phyloP scores from a whole-genome alignment of 2,113 vertebrate species.

The Amphiprion ocellaris region DNA sequence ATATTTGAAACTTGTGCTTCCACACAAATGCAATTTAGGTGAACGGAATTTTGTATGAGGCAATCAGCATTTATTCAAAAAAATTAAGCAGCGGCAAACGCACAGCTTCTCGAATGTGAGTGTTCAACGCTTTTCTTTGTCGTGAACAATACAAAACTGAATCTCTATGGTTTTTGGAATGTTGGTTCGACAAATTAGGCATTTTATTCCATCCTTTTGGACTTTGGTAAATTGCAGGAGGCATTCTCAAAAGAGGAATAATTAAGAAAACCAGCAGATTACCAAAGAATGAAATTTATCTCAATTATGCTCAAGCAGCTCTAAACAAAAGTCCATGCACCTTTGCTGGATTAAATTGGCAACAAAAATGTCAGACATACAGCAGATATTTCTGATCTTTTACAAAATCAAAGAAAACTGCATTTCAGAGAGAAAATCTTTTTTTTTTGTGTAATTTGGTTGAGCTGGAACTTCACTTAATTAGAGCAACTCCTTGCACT shows the following conservation, averaged over 20 bases:
- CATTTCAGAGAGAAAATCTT: not conserved
- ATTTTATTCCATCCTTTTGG: not conserved
- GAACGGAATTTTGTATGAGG: not conserved
- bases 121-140: not conserved
- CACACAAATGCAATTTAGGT: not conserved
- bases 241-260: not conserved
- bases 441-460: not conserved
- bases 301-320: not conserved
- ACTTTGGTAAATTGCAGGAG: not conserved
- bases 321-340: not conserved
- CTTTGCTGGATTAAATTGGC: not conserved
- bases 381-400: not conserved
- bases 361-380: not conserved
- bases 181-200: not conserved
- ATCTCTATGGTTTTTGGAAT: not conserved
- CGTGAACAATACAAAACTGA: not conserved
- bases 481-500: slow-evolving; percentile 12
- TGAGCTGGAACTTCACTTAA: not conserved
- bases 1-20: not conserved
- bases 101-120: not conserved
- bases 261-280: not conserved
- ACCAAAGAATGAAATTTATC: not conserved
- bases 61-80: not conserved
- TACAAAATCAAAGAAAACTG: not conserved
- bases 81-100: not conserved